Evolutionary conservation across 2,113 vertebrate species (phyloP).

Genomic region (Eurypyga helias): DNA sequence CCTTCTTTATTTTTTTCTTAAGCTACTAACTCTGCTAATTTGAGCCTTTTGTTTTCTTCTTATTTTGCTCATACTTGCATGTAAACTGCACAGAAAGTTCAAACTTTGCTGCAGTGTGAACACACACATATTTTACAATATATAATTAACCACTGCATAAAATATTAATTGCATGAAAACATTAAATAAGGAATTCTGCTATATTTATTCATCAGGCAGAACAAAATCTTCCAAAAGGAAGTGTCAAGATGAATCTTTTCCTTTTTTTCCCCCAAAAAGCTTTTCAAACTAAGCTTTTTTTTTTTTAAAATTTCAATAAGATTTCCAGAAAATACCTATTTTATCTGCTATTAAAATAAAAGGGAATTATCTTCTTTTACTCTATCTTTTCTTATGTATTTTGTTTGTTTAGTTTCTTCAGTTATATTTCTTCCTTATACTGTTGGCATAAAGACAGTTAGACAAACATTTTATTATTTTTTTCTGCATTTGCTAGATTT

Average conservation of each 20-base stretch:
- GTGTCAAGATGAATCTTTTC: background rate
- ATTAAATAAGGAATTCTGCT: background rate
- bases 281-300: background rate
- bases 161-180: background rate
- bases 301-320: background rate
- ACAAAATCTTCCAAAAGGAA: background rate
- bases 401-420: background rate
- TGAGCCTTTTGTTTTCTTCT: background rate
- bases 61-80: background rate
- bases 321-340: background rate
- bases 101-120: background rate
- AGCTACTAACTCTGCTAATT: background rate
- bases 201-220: background rate
- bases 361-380: background rate
- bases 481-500: background rate
- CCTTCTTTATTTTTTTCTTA: background rate
- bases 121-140: background rate
- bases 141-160: constrained; percentile 4
- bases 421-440: background rate
- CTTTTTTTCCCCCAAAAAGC: fast-evolving
- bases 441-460: background rate
- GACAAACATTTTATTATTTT: background rate
- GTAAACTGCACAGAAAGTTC: background rate
- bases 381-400: background rate
- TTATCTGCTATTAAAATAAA: background rate